These are phyloP conservation scores for Chrysaora quinquecirrha DNA, from an alignment of 30 jellyfish, hydroid and myxozoan species.

Conservation along the genomic window DNA sequence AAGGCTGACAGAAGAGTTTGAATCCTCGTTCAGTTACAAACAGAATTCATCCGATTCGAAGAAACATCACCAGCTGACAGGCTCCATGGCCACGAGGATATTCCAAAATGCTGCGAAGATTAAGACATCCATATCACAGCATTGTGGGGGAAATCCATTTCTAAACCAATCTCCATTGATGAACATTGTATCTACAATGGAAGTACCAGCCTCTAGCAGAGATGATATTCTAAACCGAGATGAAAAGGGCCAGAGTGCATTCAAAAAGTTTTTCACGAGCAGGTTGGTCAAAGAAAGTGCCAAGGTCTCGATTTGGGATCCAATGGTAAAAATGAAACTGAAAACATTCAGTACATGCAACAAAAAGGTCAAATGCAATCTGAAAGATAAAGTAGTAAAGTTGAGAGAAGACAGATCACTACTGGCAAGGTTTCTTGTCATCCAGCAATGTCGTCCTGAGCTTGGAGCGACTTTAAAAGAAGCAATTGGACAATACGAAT, in stretches of 20 bases:
- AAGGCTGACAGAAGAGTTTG: not conserved
- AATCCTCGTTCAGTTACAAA: not conserved
- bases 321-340: constrained; percentile 20
- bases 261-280: constrained; percentile 21
- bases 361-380: not conserved
- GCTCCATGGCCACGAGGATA: not conserved
- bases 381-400: constrained; percentile 12
- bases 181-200: constrained; percentile 30
- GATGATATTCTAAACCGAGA: constrained; percentile 18
- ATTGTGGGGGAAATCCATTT: not conserved
- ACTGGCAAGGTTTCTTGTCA: constrained; percentile 34
- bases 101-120: not conserved
- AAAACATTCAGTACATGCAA: constrained; percentile 6
- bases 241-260: constrained; percentile 24
- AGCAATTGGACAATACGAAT: constrained; percentile 26
- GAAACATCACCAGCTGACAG: not conserved
- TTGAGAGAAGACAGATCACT: constrained; percentile 14
- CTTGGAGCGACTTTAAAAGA: constrained; percentile 11
- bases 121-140: not conserved
- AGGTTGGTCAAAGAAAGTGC: constrained; percentile 25
- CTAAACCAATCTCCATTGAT: not conserved
- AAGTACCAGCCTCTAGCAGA: not conserved
- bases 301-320: constrained; percentile 45
- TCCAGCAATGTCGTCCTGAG: constrained; percentile 34
- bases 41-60: not conserved